Evolutionary conservation across 2,888 invertebrate genomes (phyloP).

Genomic region (Stenodera caucasica): DNA sequence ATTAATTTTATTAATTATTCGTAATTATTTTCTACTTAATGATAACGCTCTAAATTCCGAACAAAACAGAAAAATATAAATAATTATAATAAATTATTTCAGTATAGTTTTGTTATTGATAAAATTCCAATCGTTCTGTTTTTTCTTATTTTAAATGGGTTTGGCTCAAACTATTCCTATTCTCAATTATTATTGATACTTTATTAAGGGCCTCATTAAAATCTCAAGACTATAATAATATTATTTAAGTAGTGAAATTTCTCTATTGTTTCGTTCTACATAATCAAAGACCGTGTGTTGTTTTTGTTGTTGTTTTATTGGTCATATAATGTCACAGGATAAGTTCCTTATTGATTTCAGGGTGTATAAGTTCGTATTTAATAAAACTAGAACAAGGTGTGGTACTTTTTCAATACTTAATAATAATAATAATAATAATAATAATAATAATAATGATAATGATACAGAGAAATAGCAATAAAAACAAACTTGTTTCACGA

Average conservation of each 20-base stretch:
- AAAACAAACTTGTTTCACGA: neutral
- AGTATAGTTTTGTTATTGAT: no score
- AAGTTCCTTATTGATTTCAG: conserved; percentile 9
- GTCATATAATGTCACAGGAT: conserved; percentile 7
- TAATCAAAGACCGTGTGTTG: conserved; percentile 6
- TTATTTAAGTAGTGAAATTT: neutral
- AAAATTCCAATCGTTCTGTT: no score
- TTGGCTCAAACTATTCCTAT: neutral
- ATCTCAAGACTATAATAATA: neutral
- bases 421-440: no score
- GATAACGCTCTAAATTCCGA: no score
- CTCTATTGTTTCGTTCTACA: conserved; percentile 6
- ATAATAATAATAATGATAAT: no score
- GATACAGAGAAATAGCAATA: neutral
- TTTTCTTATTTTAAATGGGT: no score
- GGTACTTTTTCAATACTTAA: neutral
- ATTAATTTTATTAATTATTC: conserved; percentile 3
- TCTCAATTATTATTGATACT: neutral
- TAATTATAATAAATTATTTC: no score
- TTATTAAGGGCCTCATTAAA: neutral
- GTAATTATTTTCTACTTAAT: neutral
- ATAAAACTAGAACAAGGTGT: conserved; percentile 6
- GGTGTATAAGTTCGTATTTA: conserved; percentile 4
- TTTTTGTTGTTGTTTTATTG: no score
- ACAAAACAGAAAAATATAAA: no score